Percentiles rank a stretch among this genome's conserved stretches.
phyloP scores from a whole-genome alignment of 92 coral and sea anemone species.

The Heliopora coerulea region DNA sequence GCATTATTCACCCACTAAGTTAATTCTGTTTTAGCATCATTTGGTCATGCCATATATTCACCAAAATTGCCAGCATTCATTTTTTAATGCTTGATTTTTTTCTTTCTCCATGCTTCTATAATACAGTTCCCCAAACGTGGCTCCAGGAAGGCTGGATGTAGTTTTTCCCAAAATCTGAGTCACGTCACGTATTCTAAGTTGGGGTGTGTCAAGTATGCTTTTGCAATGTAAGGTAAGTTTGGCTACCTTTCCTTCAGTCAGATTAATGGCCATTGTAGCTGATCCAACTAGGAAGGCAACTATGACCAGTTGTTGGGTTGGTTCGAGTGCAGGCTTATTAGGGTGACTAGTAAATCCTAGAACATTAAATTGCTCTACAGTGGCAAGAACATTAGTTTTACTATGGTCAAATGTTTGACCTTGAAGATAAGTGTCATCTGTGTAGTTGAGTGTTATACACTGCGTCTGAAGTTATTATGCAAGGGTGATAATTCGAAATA shows the following conservation, averaged over 20 bases:
- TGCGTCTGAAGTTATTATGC: too few species aligned
- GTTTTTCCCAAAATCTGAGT: slow-evolving; percentile 7
- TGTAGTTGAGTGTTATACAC: slow-evolving; percentile 33
- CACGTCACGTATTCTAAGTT: slow-evolving; percentile 45
- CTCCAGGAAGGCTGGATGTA: slow-evolving; percentile 28
- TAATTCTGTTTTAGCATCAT: slow-evolving; percentile 14
- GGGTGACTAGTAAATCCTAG: slow-evolving; percentile 10
- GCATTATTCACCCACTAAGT: slow-evolving; percentile 20
- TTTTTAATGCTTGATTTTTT: slow-evolving; percentile 31
- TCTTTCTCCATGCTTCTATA: slow-evolving; percentile 37
- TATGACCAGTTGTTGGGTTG: slow-evolving; percentile 13
- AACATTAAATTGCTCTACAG: slow-evolving; percentile 25
- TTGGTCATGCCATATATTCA: slow-evolving; percentile 6
- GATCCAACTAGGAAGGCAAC: slow-evolving; percentile 42
- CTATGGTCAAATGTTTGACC: slow-evolving; percentile 46
- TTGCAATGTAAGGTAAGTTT: slow-evolving; percentile 11
- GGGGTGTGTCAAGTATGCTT: slow-evolving; percentile 11
- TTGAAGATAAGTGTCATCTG: slow-evolving; percentile 53
- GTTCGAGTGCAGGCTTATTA: slow-evolving; percentile 4
- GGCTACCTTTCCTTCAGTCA: slow-evolving; percentile 40
- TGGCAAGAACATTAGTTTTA: slow-evolving; percentile 49
- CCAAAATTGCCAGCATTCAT: slow-evolving; percentile 29
- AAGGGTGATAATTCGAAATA: too few species aligned
- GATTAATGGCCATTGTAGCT: slow-evolving; percentile 46
- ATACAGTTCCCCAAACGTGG: slow-evolving; percentile 46